Evolutionary conservation across 2,797 vertebrate species (phyloP), one percentile per base, ranked within the genome.

Genomic region (Argya squamiceps): DNA sequence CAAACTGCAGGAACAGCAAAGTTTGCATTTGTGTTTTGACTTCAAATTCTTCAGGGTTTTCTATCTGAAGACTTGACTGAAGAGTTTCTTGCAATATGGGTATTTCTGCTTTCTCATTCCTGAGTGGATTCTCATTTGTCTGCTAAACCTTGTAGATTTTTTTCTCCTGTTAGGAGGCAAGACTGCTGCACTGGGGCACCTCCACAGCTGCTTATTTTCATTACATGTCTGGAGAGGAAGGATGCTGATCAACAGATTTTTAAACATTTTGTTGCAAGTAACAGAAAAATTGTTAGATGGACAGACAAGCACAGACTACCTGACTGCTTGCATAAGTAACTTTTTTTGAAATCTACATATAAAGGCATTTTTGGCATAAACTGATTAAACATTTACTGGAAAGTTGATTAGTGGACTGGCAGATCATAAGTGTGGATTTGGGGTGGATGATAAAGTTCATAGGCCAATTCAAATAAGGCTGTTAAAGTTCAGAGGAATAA

Each of bases 401-500:
- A 84, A 81, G 76, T 59, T 88, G 76, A 50, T 92, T 78, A 84
- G 58, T 81, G 43, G 62, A 90, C 86, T 73, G 46, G 32, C 11
- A 84, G 65, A 81, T 50, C 4, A 6, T 46, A 84, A 15, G 4
- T 46, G 17, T 69, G 46, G 37, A 60, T 83, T 77, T 83, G 22
- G 10, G 41, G 18, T 18, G 15, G 41, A 68, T 52, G 16, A 81
- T 56, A 84, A 73, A 73, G 56, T 85, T 88, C 84, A 92, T 11
- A 81, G 58, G 39, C 12, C 0, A 0, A 49, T 50, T 89, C n/a
- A 71, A 91, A 80, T 20, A 88, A 75, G n/a, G 24, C 26, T 67
- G 71, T 83, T 83, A 85, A 85, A 89, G 91, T 85, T 83, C 53
- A 91, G 79, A 88, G 36, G 53, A 80, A 58, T 60, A 74, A 92